Conservation (phyloP, 2,113 vertebrate genomes). For the Myocastor coypus region DNA sequence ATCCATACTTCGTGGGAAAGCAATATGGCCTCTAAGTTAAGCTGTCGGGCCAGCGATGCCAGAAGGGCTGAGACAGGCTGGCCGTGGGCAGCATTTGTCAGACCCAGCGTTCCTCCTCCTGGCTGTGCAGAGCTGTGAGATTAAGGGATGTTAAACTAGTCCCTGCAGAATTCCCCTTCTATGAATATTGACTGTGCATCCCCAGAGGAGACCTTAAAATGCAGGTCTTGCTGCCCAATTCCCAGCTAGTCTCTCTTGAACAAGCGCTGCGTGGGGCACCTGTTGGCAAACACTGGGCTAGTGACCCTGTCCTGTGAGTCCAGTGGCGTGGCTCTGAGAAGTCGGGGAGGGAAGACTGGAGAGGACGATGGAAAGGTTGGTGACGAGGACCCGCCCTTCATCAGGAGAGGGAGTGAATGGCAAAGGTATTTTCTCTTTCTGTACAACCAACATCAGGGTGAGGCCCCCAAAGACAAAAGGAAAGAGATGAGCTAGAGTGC, state of each 20-base stretch:
- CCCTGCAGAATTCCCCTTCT: not conserved
- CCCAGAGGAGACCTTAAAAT: not conserved
- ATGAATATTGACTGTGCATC: rapidly evolving
- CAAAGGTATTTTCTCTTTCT: not conserved
- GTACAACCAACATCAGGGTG: not conserved
- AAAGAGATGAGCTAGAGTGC: not conserved
- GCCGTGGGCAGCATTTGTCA: not conserved
- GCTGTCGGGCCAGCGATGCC: not conserved
- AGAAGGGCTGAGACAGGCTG: not conserved
- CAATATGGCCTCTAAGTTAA: not conserved
- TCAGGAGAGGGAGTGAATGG: not conserved
- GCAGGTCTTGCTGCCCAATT: not conserved
- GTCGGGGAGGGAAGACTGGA: not conserved
- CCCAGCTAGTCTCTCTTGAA: too few species aligned
- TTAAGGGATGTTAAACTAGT: not conserved
- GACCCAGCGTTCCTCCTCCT: not conserved
- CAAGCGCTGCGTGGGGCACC: too few species aligned
- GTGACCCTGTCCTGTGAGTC: not conserved
- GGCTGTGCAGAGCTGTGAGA: not conserved
- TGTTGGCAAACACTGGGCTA: not conserved
- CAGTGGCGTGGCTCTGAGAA: not conserved
- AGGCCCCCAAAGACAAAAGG: not conserved
- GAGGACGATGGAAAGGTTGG: not conserved
- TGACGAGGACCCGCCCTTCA: not conserved
- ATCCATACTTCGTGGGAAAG: not conserved